Conservation (phyloP, 1,140 invertebrate species). For the Pseudoatta argentina region DNA sequence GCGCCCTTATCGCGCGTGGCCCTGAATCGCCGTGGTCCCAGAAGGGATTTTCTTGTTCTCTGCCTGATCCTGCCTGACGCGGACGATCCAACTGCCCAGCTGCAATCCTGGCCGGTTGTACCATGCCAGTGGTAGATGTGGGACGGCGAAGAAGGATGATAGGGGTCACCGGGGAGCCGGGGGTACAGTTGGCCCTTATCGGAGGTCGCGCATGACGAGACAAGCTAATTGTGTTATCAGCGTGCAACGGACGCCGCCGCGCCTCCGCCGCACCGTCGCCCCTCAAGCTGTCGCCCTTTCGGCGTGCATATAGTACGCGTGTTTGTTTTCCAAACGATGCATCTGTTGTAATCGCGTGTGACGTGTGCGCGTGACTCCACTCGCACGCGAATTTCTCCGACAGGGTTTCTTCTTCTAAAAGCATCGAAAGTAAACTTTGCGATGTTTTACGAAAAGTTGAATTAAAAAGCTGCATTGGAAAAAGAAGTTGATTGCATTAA, state of each 20-base stretch:
- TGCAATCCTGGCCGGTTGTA: slow-evolving; percentile 50
- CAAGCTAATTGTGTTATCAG: slow-evolving; percentile 82
- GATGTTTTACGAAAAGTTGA: not conserved
- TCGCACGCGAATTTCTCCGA: slow-evolving; percentile 9
- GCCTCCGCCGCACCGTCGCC: not conserved
- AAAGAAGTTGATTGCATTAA: too few species aligned
- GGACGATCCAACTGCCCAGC: slow-evolving; percentile 24
- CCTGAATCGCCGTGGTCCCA: slow-evolving; percentile 74
- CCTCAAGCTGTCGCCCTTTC: slow-evolving; percentile 37
- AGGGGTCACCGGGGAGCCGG: not conserved
- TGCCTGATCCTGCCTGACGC: slow-evolving; percentile 72
- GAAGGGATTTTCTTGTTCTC: slow-evolving; percentile 76
- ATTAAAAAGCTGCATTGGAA: not conserved
- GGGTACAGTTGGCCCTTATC: slow-evolving; percentile 76
- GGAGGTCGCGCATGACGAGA: slow-evolving; percentile 80
- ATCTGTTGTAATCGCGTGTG: not conserved
- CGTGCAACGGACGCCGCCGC: slow-evolving; percentile 70
- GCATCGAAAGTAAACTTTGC: not conserved
- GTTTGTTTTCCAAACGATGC: slow-evolving; percentile 42
- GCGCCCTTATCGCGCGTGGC: slow-evolving; percentile 77
- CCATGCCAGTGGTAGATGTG: slow-evolving; percentile 40
- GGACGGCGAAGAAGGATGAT: slow-evolving; percentile 53
- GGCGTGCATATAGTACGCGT: slow-evolving; percentile 21
- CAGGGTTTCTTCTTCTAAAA: too few species aligned
- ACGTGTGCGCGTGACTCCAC: slow-evolving; percentile 1